These are phyloP conservation scores for Hesperia comma DNA, from an alignment of 2,888 invertebrate genomes.

Conservation along the genomic window DNA sequence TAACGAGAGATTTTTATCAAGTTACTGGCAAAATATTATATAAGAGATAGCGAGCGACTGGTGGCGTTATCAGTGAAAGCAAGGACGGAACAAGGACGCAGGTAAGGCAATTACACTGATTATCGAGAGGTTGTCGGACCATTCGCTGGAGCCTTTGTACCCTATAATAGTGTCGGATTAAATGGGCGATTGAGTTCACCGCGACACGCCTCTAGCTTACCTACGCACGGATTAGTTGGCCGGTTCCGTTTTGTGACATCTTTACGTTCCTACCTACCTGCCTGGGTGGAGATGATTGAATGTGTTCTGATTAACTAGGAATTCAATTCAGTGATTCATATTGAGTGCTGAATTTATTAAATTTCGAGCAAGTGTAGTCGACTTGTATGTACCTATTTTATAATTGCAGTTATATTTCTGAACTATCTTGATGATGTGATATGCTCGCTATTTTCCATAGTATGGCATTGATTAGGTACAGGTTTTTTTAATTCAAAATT, in stretches of 20 bases:
- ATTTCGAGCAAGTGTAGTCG: no score
- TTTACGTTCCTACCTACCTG: slow-evolving; percentile 39
- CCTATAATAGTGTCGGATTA: slow-evolving; percentile 53
- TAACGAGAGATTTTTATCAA: slow-evolving; percentile 48
- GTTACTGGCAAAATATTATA: slow-evolving; percentile 53
- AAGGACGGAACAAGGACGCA: slow-evolving; percentile 76
- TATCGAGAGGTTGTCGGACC: slow-evolving; percentile 55
- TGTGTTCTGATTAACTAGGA: background rate
- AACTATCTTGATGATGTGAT: no score
- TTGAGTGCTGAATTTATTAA: background rate
- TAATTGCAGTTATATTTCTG: no score
- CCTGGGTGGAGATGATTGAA: slow-evolving; percentile 1
- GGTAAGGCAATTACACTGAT: slow-evolving; percentile 75
- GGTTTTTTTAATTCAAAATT: no score
- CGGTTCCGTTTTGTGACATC: slow-evolving; percentile 44
- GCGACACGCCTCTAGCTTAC: slow-evolving; percentile 62
- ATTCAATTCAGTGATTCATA: background rate
- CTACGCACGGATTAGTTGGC: slow-evolving; percentile 42
- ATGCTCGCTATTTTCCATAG: no score
- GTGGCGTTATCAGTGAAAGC: slow-evolving; percentile 79
- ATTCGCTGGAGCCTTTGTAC: slow-evolving; percentile 52
- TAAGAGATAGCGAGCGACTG: slow-evolving; percentile 60
- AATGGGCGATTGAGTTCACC: slow-evolving; percentile 60
- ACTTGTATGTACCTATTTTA: no score
- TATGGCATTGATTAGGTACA: slow-evolving; percentile 14